Conservation (phyloP, 2,797 vertebrate genomes). For the Phrynocephalus forsythii region DNA sequence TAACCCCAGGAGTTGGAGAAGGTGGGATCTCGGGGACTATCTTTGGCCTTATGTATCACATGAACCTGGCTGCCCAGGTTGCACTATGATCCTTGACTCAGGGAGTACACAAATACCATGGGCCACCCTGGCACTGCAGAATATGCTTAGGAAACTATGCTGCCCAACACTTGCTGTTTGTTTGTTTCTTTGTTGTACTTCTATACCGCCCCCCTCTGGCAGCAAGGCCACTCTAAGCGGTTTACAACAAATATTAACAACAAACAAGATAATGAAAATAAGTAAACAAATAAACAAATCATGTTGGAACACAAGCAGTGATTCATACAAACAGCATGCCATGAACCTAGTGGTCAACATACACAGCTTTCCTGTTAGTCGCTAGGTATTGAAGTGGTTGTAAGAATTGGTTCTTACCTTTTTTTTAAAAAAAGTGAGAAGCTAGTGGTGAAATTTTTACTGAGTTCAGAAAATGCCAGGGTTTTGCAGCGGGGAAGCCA, state of each 20-base stretch:
- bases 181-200: no score
- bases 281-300: no score
- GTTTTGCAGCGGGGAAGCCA: conserved; percentile 22
- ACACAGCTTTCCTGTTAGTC: background rate
- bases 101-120: background rate
- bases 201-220: no score
- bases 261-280: no score
- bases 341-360: background rate
- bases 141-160: background rate
- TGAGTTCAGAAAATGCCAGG: background rate
- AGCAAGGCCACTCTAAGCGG: no score
- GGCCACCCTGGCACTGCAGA: background rate
- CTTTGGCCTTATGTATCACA: background rate
- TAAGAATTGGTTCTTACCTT: background rate
- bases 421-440: background rate
- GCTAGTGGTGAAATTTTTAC: background rate
- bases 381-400: background rate
- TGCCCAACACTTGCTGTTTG: background rate
- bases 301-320: no score
- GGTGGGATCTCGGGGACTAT: no score
- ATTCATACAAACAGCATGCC: background rate
- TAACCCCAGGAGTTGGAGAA: no score
- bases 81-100: background rate
- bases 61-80: background rate
- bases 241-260: no score